Percentiles rank a stretch among this genome's conserved stretches.
Conservation (phyloP, 2,888 invertebrate genomes). For the Stictocephala bisonia region DNA sequence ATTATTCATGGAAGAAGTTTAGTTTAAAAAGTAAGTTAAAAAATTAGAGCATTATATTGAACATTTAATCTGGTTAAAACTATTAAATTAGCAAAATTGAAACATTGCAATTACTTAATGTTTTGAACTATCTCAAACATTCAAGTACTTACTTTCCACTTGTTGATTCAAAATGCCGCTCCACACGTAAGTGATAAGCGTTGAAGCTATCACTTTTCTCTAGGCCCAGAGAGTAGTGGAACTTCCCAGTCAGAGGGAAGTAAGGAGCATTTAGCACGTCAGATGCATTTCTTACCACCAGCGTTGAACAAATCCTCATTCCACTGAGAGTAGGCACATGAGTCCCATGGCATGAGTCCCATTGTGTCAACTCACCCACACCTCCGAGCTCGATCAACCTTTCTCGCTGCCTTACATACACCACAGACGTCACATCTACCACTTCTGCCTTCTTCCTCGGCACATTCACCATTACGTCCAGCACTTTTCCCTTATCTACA, state of each 20-base stretch:
- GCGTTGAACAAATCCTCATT: constrained; percentile 83
- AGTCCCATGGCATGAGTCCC: constrained; percentile 31
- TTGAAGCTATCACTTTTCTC: constrained; percentile 84
- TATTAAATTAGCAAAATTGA: background rate
- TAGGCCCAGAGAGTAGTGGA: constrained; percentile 77
- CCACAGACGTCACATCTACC: constrained; percentile 78
- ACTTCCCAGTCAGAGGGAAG: constrained; percentile 80
- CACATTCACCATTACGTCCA: constrained; percentile 79
- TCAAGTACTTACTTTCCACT: constrained; percentile 12
- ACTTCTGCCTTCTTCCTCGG: constrained; percentile 88
- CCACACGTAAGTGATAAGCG: constrained; percentile 58
- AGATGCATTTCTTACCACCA: constrained; percentile 66
- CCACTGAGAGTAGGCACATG: constrained; percentile 62
- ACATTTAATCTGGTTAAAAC: too few species aligned
- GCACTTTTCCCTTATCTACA: constrained; percentile 73
- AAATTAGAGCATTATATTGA: too few species aligned
- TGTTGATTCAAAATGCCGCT: background rate
- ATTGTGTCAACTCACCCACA: constrained; percentile 68
- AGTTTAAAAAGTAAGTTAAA: too few species aligned
- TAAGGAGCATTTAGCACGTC: constrained; percentile 50
- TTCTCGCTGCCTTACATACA: constrained; percentile 71
- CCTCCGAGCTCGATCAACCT: constrained; percentile 7
- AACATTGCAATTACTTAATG: too few species aligned
- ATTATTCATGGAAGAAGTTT: too few species aligned
- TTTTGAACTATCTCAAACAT: background rate